Evolutionary conservation across 2,797 vertebrate species (phyloP), one percentile per base, ranked within the genome.

Genomic region (Rhabdophis nuchalis): DNA sequence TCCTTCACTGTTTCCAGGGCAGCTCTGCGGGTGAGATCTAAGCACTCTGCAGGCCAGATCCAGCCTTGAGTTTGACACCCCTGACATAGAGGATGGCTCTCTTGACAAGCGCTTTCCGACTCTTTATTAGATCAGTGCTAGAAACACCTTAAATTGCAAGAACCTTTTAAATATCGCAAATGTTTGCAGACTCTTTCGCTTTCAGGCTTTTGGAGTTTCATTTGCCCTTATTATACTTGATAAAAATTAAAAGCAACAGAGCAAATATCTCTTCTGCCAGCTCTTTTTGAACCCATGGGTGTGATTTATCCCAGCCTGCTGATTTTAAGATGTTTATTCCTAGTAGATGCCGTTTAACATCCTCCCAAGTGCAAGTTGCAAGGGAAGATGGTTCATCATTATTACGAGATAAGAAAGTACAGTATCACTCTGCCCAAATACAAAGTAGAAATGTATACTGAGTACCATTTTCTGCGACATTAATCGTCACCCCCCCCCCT

Each of bases 261-360:
- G 89, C 89, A 93, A 90, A 93, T 57, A 93, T 93, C 89, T 93
- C 92, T 86, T 90, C 89, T 54, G 86, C 92, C 89, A 91, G 86
- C 92, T 90, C 68, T 89, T 92, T 85, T 61, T 88, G 86, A 91
- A 91, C 92, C 85, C 92, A 56, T 88, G 92, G 92, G 89, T 91
- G 57, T 89, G 82, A 91, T 93, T 93, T 91, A 93, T 93, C 89
- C 92, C 89, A 93, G 92, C 46, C 56, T 85, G 86, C 86, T 88
- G 86, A 85, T 93, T 93, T 91, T 93, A 93, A 93, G 91, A 93
- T 93, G 92, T 93, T 93, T 93, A 91, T 93, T 91, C 89, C 92
- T 93, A 50, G 92, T 91, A 85, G 89, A 91, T 91, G 89, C 92
- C 54, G 32, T 93, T 93, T 93, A 93, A 91, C 32, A 91, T 88